These are phyloP conservation scores for Zophobas atratus DNA, from an alignment of 1,140 invertebrate species.

Conservation along the genomic window DNA sequence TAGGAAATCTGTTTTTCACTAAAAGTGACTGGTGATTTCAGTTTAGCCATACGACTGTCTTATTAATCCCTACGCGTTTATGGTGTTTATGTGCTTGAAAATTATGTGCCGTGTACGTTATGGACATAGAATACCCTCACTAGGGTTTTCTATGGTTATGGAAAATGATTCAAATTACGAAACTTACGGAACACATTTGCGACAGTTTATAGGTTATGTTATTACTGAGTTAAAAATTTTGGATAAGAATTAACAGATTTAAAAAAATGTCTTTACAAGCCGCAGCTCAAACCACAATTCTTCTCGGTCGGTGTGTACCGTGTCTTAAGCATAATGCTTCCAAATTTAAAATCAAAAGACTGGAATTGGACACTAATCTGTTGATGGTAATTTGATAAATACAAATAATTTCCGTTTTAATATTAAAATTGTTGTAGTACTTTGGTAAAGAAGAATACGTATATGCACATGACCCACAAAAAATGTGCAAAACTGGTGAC, in stretches of 20 bases:
- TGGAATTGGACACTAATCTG: constrained; percentile 80
- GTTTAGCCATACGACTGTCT: no score
- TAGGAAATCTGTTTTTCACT: no score
- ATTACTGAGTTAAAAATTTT: no score
- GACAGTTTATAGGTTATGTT: no score
- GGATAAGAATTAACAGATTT: not conserved
- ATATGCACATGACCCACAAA: constrained; percentile 84
- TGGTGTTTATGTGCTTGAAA: no score
- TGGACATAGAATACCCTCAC: no score
- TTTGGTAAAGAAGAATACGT: constrained; percentile 80
- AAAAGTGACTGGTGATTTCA: no score
- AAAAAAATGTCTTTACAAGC: constrained; percentile 60
- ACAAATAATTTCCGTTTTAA: constrained; percentile 11
- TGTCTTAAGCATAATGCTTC: constrained; percentile 81
- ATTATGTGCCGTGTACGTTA: no score
- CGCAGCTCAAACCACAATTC: constrained; percentile 64
- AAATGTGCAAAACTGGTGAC: constrained; percentile 85
- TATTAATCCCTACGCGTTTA: no score
- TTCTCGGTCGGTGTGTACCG: constrained; percentile 82
- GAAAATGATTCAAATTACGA: no score
- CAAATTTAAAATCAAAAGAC: constrained; percentile 80
- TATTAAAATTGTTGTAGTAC: constrained; percentile 76
- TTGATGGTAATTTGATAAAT: constrained; percentile 73
- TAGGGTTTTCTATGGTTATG: no score
- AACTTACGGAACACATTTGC: no score